Evolutionary conservation across 92 coral and sea anemone genomes (phyloP).

Genomic region (Zoanthus sociatus): DNA sequence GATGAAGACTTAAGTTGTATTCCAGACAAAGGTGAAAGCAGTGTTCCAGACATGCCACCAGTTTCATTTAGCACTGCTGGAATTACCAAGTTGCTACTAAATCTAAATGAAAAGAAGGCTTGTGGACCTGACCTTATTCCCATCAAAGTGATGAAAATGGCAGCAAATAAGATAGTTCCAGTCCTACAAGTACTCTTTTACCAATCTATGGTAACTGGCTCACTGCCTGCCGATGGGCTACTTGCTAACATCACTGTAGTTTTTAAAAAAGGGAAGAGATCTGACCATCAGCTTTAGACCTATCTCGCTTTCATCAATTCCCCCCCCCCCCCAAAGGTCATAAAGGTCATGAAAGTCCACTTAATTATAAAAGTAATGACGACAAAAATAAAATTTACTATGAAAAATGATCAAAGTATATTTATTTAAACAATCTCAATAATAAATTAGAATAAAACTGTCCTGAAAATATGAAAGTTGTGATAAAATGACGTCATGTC

Average conservation of each 20-base stretch:
- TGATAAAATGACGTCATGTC: too few relatives aligned
- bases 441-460: too few relatives aligned
- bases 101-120: conserved; percentile 31
- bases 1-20: conserved; percentile 31
- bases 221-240: conserved; percentile 3
- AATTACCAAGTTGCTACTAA: conserved; percentile 39
- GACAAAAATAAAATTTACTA: neutral
- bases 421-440: too few relatives aligned
- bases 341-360: too few relatives aligned
- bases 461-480: too few relatives aligned
- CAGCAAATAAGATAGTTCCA: conserved; percentile 32
- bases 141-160: conserved; percentile 6
- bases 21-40: conserved; percentile 30
- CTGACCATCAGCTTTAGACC: conserved; percentile 6
- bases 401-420: too few relatives aligned
- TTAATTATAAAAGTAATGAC: conserved; percentile 4
- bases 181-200: conserved; percentile 36
- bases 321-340: too few relatives aligned
- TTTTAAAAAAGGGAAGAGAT: conserved; percentile 15
- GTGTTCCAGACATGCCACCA: neutral
- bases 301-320: neutral
- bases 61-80: conserved; percentile 9
- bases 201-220: conserved; percentile 4
- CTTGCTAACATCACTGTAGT: neutral
- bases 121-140: conserved; percentile 45